Evolutionary conservation across 2,797 vertebrate genomes (phyloP).

Genomic region (Perodicticus potto): DNA sequence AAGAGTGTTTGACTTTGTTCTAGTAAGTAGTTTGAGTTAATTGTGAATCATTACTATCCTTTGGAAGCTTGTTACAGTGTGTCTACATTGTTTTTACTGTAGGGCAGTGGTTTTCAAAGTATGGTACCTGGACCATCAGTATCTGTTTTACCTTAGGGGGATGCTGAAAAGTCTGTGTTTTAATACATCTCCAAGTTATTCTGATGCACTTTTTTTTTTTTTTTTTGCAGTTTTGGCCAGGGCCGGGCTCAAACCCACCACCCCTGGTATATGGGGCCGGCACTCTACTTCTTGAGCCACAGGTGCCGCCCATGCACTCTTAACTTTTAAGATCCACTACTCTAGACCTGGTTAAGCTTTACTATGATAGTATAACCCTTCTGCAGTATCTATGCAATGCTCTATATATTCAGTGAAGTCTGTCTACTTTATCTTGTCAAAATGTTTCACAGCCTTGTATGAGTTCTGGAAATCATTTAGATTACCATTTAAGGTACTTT

Average conservation of each 20-base stretch:
- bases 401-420: neutral
- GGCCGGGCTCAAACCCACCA: no score
- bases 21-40: constrained; percentile 19
- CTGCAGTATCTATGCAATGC: neutral
- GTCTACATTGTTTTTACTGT: neutral
- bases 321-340: neutral
- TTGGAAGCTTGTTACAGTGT: neutral
- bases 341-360: neutral
- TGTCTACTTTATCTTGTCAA: neutral
- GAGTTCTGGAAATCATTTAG: neutral
- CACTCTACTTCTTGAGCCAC: no score
- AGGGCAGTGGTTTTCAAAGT: neutral
- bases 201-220: neutral
- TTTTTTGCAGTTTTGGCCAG: no score
- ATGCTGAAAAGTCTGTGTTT: neutral
- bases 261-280: no score
- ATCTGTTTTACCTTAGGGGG: neutral
- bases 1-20: neutral
- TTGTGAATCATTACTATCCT: neutral
- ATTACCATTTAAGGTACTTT: neutral
- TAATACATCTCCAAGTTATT: neutral
- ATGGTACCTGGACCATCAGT: neutral
- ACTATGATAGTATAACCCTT: neutral
- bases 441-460: neutral
- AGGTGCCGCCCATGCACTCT: neutral